These are phyloP conservation scores for Solea senegalensis DNA, from an alignment of 2,113 vertebrate genomes.

Conservation along the genomic window DNA sequence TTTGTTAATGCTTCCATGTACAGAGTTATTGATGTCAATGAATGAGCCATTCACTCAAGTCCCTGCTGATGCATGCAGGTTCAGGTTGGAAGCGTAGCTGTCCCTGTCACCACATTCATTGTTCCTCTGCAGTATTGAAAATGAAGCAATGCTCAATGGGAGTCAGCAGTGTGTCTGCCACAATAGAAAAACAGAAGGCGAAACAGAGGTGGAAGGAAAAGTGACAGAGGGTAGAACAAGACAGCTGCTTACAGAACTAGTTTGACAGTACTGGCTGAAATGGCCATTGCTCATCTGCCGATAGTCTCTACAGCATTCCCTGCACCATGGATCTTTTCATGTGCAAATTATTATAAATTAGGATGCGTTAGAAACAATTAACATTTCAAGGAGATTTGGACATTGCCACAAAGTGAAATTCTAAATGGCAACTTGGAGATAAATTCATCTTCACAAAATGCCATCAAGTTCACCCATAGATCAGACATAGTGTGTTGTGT, in stretches of 20 bases:
- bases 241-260: constrained; percentile 32
- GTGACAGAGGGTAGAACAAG: constrained; percentile 29
- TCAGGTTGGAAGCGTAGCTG: constrained; percentile 19
- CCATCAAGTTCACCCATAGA: constrained; percentile 54
- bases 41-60: constrained; percentile 28
- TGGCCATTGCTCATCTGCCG: constrained; percentile 45
- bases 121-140: constrained; percentile 31
- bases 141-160: constrained; percentile 20
- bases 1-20: constrained; percentile 1
- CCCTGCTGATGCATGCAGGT: constrained; percentile 24
- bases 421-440: constrained; percentile 60
- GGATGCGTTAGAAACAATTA: constrained; percentile 53
- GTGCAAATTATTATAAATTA: constrained; percentile 48
- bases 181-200: constrained; percentile 28
- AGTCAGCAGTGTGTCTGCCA: constrained; percentile 26
- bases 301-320: constrained; percentile 19
- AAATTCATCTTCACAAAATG: constrained; percentile 55
- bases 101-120: constrained; percentile 32
- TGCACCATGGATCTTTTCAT: constrained; percentile 41
- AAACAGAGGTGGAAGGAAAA: constrained; percentile 11
- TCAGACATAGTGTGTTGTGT: constrained; percentile 49
- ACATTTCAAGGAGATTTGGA: constrained; percentile 67
- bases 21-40: constrained; percentile 21
- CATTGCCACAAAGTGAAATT: constrained; percentile 50
- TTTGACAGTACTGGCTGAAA: constrained; percentile 34